Conservation (phyloP, 1,140 invertebrate species). For the Zaprionus lachaisei region DNA sequence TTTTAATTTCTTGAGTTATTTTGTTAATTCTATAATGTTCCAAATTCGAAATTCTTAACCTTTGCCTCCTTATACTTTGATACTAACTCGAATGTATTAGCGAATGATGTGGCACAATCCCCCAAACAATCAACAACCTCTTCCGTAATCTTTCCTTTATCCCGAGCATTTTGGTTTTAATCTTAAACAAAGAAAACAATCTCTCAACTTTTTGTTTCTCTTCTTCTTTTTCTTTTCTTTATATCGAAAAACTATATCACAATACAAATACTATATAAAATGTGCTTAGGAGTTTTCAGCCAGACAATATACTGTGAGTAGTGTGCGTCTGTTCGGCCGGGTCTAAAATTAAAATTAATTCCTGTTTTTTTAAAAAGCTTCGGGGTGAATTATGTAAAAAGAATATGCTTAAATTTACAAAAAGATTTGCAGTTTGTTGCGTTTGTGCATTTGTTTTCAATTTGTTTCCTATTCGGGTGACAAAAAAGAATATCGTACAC, state of each 20-base stretch:
- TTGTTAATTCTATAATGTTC: slow-evolving; percentile 9
- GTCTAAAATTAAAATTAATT: slow-evolving; percentile 21
- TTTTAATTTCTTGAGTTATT: slow-evolving; percentile 10
- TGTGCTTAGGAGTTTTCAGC: slow-evolving; percentile 83
- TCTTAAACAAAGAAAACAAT: slow-evolving; percentile 37
- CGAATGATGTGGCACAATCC: slow-evolving; percentile 6
- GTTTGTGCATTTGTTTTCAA: slow-evolving; percentile 15
- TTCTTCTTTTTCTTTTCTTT: slow-evolving; percentile 78
- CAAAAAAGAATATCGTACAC: background rate
- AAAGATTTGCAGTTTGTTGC: slow-evolving; percentile 28
- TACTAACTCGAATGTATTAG: slow-evolving; percentile 2
- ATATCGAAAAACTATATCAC: slow-evolving; percentile 36
- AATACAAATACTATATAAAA: slow-evolving; percentile 39
- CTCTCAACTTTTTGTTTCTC: slow-evolving; percentile 73
- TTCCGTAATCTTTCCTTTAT: background rate
- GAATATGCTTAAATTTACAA: slow-evolving; percentile 29
- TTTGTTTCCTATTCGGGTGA: background rate
- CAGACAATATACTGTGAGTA: slow-evolving; percentile 84
- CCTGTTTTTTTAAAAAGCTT: slow-evolving; percentile 21
- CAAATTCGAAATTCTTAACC: background rate
- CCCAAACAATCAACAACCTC: background rate
- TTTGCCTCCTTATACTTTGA: background rate
- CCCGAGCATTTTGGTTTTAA: slow-evolving; percentile 36
- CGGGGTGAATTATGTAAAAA: slow-evolving; percentile 18
- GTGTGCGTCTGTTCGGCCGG: slow-evolving; percentile 44